Evolutionary conservation across 2,888 invertebrate species (phyloP).

Genomic region (Spicauda simplicius): DNA sequence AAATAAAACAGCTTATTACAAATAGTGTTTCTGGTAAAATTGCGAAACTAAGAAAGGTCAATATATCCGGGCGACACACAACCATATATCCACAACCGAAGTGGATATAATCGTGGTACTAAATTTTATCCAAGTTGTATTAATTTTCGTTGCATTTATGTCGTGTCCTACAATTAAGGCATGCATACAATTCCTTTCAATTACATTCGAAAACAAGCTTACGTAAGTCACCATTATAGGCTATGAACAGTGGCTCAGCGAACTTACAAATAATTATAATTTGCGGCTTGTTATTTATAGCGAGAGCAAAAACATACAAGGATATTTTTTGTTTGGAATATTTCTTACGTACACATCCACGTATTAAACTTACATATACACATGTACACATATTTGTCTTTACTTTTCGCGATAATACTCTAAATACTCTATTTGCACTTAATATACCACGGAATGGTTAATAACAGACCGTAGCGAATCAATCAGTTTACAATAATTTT

Average conservation of each 20-base stretch:
- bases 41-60: no score
- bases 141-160: constrained; percentile 45
- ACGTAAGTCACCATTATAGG: constrained; percentile 45
- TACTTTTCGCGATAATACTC: not conserved
- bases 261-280: constrained; percentile 15
- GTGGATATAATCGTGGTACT: not conserved
- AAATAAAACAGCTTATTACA: no score
- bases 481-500: not conserved
- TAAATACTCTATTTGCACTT: not conserved
- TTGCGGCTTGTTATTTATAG: not conserved
- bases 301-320: not conserved
- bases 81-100: no score
- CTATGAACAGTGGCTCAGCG: constrained; percentile 30
- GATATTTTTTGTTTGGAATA: not conserved
- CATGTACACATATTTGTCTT: not conserved
- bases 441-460: not conserved
- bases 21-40: no score
- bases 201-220: constrained; percentile 37
- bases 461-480: not conserved
- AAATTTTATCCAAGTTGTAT: constrained; percentile 26
- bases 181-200: constrained; percentile 40
- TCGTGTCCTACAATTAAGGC: constrained; percentile 40
- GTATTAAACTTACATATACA: no score
- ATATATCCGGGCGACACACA: no score
- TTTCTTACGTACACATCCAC: no score